Conservation (phyloP, 2,797 vertebrate species). For the Gallinago solitaria region DNA sequence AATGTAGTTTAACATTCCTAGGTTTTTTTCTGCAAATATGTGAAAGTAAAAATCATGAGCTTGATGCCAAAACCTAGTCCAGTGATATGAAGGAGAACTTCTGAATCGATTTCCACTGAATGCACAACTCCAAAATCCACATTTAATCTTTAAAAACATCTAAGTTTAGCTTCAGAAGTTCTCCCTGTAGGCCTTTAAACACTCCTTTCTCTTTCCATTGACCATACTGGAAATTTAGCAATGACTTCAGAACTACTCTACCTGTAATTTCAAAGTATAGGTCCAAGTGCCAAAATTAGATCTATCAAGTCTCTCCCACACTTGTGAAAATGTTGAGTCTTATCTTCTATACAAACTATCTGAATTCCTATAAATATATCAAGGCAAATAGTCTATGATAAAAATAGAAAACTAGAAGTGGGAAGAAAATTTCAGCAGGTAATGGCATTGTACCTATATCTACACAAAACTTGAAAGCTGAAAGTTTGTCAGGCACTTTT, state of each 20-base stretch:
- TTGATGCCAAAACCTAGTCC: background rate
- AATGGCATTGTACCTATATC: background rate
- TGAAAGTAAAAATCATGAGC: background rate
- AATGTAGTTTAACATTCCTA: background rate
- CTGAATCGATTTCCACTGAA: background rate
- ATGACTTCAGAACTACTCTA: background rate
- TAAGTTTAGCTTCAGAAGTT: background rate
- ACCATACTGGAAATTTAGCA: background rate
- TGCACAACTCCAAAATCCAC: background rate
- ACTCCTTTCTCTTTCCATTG: background rate
- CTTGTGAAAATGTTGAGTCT: background rate
- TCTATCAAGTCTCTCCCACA: background rate
- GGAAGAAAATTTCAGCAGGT: background rate
- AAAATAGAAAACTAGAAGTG: background rate
- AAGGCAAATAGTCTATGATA: background rate
- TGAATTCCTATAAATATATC: background rate
- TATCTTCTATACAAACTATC: background rate
- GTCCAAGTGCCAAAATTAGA: background rate
- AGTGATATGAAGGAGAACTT: background rate
- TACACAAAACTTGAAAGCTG: background rate
- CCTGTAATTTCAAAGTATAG: background rate
- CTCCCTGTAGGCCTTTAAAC: background rate
- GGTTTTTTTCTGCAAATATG: background rate
- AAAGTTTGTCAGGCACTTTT: background rate
- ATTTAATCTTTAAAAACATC: background rate